phyloP scores from a whole-genome alignment of 2,113 vertebrate genomes.

The Strix uralensis region DNA sequence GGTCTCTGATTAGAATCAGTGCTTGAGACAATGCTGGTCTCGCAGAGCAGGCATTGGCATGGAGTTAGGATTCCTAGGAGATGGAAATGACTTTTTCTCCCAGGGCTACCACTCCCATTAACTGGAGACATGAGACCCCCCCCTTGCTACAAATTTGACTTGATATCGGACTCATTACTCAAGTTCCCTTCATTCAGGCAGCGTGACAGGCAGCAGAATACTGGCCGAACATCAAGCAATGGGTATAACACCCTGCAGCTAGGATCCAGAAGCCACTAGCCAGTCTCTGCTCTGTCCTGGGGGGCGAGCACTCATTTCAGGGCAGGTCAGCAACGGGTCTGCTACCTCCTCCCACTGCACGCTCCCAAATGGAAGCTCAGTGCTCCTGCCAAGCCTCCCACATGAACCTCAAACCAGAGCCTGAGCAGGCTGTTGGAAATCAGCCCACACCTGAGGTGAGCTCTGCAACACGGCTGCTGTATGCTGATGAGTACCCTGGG shows the following conservation, averaged over 20 bases:
- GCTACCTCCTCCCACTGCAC: neutral
- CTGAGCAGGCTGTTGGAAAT: neutral
- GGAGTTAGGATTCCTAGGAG: conserved; percentile 18
- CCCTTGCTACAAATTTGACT: neutral
- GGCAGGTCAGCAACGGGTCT: neutral
- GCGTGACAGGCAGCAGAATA: conserved; percentile 1
- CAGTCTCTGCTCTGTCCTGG: neutral
- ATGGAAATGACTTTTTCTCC: conserved; percentile 31
- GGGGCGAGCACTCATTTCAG: neutral
- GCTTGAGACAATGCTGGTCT: conserved; percentile 47
- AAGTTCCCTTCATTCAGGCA: conserved; percentile 18
- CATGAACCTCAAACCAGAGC: accelerated
- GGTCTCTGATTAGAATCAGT: conserved; percentile 54
- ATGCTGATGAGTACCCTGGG: neutral
- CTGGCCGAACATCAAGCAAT: neutral
- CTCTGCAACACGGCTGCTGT: neutral
- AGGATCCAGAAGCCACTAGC: neutral
- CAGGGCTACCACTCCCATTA: conserved; percentile 24
- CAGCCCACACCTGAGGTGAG: neutral
- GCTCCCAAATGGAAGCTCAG: accelerated
- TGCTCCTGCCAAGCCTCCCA: neutral
- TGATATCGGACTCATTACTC: conserved; percentile 32
- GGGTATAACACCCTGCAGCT: neutral
- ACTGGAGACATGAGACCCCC: neutral
- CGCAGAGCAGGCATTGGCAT: neutral